phyloP scores from a whole-genome alignment of 1,140 invertebrate species.

The Drosophila jambulina region DNA sequence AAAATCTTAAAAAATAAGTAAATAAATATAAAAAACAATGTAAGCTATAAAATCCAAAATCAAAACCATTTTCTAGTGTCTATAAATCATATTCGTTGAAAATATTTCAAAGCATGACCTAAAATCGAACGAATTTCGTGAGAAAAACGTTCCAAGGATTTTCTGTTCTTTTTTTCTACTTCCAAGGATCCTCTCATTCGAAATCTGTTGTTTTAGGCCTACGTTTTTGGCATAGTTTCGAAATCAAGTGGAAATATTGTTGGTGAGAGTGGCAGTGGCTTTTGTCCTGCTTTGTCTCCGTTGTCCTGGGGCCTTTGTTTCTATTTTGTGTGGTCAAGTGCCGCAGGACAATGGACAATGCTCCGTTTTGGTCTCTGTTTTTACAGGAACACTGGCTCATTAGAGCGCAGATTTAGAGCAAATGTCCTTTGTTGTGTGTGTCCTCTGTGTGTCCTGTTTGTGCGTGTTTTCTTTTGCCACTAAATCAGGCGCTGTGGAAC shows the following conservation, averaged over 20 bases:
- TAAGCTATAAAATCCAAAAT: not conserved
- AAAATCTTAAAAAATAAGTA: not conserved
- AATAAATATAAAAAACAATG: not conserved
- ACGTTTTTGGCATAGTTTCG: slow-evolving; percentile 45
- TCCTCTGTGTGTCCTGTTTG: slow-evolving; percentile 9
- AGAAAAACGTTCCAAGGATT: slow-evolving; percentile 51
- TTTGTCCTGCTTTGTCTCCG: slow-evolving; percentile 3
- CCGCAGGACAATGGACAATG: slow-evolving; percentile 30
- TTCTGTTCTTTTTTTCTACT: not conserved
- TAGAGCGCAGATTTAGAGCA: slow-evolving; percentile 70
- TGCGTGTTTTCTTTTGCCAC: slow-evolving; percentile 44
- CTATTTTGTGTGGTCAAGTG: slow-evolving; percentile 51
- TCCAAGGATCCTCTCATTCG: slow-evolving; percentile 18
- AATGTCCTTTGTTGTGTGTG: slow-evolving; percentile 19
- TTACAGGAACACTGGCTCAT: slow-evolving; percentile 46
- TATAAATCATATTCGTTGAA: slow-evolving; percentile 9
- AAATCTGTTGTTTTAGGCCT: slow-evolving; percentile 50
- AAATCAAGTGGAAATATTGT: slow-evolving; percentile 61
- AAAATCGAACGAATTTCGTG: slow-evolving; percentile 34
- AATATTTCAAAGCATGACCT: too few species aligned
- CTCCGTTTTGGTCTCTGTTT: not conserved
- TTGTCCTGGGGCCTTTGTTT: slow-evolving; percentile 28
- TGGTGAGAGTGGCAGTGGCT: slow-evolving; percentile 15
- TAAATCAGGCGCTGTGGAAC: slow-evolving; percentile 50
- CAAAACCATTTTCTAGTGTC: not conserved